Evolutionary conservation across 1,140 invertebrate species (phyloP).

Genomic region (Whitmania pigra): DNA sequence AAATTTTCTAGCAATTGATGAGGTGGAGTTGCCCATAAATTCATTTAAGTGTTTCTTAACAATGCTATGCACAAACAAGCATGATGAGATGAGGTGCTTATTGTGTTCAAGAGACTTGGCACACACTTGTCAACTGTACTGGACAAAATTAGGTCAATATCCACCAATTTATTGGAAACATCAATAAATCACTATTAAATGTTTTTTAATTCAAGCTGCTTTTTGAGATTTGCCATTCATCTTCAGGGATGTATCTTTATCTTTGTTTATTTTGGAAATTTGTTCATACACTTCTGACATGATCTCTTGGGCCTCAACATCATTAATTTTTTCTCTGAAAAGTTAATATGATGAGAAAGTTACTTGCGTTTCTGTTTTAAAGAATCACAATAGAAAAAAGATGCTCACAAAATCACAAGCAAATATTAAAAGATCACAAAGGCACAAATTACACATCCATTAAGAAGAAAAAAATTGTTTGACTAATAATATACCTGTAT

Average conservation of each 20-base stretch:
- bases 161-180: background rate
- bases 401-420: background rate
- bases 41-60: background rate
- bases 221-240: background rate
- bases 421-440: background rate
- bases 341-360: constrained; percentile 8
- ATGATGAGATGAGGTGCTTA: background rate
- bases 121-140: background rate
- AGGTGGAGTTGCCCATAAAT: no score
- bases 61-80: background rate
- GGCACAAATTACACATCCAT: background rate
- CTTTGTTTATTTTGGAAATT: constrained; percentile 18
- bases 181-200: background rate
- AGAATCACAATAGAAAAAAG: background rate
- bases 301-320: constrained; percentile 21
- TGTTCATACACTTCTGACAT: constrained; percentile 22
- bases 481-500: constrained; percentile 54
- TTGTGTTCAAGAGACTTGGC: background rate
- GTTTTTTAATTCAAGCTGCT: background rate
- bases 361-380: background rate
- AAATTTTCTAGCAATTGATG: no score
- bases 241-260: constrained; percentile 22
- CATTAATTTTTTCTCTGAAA: constrained; percentile 20
- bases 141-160: background rate
- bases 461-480: background rate